Conservation (phyloP, 2,113 vertebrate species). For the Pelecanoides urinatrix region DNA sequence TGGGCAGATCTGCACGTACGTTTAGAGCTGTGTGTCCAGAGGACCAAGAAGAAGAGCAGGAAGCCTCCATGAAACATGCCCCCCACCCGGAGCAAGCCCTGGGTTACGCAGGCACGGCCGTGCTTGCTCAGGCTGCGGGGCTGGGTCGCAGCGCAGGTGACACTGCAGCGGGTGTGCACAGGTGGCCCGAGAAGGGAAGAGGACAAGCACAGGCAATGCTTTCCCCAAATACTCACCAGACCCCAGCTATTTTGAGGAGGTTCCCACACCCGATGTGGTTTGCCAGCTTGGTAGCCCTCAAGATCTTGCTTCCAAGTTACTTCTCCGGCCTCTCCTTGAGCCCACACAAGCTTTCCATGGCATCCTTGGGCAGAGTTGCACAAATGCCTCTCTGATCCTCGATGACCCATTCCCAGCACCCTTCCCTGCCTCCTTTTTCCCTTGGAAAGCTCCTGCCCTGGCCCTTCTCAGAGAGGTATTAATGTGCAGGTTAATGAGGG, state of each 20-base stretch:
- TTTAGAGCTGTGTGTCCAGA: background rate
- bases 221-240: background rate
- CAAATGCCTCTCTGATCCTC: background rate
- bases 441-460: background rate
- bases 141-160: background rate
- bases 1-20: background rate
- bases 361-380: background rate
- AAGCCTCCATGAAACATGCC: background rate
- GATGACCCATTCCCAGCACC: background rate
- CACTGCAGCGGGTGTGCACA: background rate
- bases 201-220: background rate
- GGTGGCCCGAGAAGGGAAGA: background rate
- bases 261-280: background rate
- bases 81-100: background rate
- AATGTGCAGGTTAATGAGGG: background rate
- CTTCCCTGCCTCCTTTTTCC: background rate
- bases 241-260: background rate
- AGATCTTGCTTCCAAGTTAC: background rate
- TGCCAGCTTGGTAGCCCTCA: background rate
- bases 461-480: background rate
- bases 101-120: background rate
- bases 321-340: background rate
- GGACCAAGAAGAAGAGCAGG: background rate
- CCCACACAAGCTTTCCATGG: background rate
- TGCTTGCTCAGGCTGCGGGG: background rate